These are phyloP conservation scores for Hemicordylus capensis DNA, from an alignment of 2,113 vertebrate species.

Conservation along the genomic window DNA sequence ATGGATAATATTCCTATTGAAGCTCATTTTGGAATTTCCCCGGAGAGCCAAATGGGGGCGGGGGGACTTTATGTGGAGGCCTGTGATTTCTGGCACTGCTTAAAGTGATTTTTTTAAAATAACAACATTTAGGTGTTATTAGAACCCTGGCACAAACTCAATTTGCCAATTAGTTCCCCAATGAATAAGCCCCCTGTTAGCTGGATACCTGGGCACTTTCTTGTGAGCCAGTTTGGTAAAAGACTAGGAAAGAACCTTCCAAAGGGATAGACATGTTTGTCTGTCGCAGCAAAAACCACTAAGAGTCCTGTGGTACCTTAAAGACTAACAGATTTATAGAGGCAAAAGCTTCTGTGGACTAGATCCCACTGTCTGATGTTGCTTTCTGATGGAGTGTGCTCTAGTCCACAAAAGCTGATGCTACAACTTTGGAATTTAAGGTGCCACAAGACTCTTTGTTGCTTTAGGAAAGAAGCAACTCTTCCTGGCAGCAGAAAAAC, in stretches of 20 bases:
- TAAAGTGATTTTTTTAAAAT: conserved; percentile 8
- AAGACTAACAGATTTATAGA: background rate
- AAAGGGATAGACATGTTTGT: background rate
- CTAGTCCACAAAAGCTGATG: background rate
- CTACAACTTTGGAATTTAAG: background rate
- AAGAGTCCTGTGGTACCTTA: background rate
- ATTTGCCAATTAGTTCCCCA: background rate
- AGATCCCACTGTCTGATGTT: background rate
- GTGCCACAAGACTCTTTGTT: background rate
- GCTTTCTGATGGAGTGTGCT: background rate
- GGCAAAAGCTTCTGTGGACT: background rate
- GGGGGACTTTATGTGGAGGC: conserved; percentile 19
- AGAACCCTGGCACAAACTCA: conserved; percentile 17
- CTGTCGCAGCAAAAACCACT: background rate
- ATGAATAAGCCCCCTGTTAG: conserved; percentile 19
- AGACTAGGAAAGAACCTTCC: background rate
- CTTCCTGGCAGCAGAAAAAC: background rate
- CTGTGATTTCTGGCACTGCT: conserved; percentile 24
- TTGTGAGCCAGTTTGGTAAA: background rate
- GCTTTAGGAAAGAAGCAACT: background rate
- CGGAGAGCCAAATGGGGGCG: conserved; percentile 49
- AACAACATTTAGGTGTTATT: conserved; percentile 2
- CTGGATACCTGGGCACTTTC: background rate
- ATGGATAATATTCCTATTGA: conserved; percentile 20
- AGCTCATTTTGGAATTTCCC: conserved; percentile 33